Conservation (phyloP, 2,888 invertebrate species). For the Polietes domitor region DNA sequence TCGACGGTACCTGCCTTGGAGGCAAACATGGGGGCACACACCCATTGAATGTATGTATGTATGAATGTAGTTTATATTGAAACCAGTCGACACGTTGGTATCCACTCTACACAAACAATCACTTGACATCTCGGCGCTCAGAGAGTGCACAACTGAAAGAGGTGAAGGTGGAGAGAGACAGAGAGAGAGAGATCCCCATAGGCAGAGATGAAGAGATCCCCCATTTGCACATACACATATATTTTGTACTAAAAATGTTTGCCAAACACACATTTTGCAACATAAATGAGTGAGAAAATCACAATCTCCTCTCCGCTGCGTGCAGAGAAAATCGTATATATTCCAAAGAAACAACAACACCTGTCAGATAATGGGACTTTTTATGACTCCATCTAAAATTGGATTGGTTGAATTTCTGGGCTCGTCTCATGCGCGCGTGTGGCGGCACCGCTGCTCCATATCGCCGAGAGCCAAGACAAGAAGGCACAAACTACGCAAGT, state of each 20-base stretch:
- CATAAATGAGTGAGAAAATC: too few species aligned
- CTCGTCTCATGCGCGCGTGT: slow-evolving; percentile 22
- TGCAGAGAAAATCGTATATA: background rate
- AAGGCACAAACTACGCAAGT: too few species aligned
- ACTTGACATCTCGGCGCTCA: background rate
- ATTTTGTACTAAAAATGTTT: slow-evolving; percentile 9
- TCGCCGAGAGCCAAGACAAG: background rate
- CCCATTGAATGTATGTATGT: too few species aligned
- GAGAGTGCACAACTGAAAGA: background rate
- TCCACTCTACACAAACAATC: background rate
- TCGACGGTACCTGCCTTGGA: slow-evolving; percentile 3
- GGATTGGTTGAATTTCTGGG: slow-evolving; percentile 55
- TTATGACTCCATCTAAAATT: slow-evolving; percentile 26
- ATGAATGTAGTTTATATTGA: background rate
- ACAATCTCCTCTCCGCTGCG: background rate
- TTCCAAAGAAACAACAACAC: slow-evolving; percentile 9
- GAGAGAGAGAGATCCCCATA: background rate
- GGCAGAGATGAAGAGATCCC: background rate
- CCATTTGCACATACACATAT: background rate
- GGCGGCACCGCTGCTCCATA: slow-evolving; percentile 1
- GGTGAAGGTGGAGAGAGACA: background rate
- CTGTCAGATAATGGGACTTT: background rate
- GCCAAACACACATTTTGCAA: background rate
- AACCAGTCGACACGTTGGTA: background rate
- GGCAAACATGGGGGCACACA: slow-evolving; percentile 26